Conservation (phyloP, 2,797 vertebrate genomes). For the Sus cebifrons region DNA sequence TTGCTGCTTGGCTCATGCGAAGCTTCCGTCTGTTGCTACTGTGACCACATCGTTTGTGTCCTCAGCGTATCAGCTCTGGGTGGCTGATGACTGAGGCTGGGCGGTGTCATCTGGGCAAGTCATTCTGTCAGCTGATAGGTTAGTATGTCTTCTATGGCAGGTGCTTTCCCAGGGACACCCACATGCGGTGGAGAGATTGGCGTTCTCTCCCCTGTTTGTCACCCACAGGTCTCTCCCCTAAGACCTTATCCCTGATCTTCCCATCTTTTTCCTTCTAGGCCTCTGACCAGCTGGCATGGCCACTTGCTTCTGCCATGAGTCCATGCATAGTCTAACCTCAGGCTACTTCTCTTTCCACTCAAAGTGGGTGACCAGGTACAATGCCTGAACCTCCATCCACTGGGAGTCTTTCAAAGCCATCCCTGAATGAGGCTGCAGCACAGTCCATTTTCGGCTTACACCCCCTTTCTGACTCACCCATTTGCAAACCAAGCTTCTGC, state of each 20-base stretch:
- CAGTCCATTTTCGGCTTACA: neutral
- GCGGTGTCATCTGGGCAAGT: neutral
- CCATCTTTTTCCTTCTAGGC: slow-evolving; percentile 28
- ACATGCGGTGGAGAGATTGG: neutral
- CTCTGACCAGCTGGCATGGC: neutral
- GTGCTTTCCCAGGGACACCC: neutral
- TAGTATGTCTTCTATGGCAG: neutral
- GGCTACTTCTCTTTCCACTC: slow-evolving; percentile 45
- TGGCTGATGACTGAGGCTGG: neutral
- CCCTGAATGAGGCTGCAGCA: neutral
- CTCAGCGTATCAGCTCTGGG: neutral
- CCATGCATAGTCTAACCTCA: neutral
- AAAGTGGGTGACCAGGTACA: neutral
- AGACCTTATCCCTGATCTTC: neutral
- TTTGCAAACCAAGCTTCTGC: neutral
- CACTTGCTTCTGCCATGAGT: slow-evolving; percentile 16
- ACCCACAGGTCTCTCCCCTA: neutral
- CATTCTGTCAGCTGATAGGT: neutral
- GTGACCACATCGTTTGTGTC: neutral
- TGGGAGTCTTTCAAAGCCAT: neutral
- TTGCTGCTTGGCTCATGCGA: neutral
- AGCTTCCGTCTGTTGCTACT: neutral
- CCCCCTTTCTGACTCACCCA: neutral
- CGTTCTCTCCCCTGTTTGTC: neutral
- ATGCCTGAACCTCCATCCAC: neutral